Base-by-base conservation (phyloP, 2,888 invertebrate genomes). In the Metalampra italica region DNA sequence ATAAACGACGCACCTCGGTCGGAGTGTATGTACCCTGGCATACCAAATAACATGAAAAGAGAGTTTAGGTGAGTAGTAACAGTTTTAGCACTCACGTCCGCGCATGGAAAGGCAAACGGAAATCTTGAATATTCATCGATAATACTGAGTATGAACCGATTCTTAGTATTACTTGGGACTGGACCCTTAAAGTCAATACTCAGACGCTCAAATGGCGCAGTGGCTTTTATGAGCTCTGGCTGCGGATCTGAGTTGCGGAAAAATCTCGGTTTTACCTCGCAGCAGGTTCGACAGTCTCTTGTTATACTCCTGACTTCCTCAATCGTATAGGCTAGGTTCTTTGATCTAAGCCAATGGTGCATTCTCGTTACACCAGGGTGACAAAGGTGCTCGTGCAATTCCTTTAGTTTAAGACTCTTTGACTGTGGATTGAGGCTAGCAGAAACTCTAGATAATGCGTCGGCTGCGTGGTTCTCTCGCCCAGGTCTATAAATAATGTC, bases 61-160 rank as follows among this genome's bases (percentile, higher is more conserved):
- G 46, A 43, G 7, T 45, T 46, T 11, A 53, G 39, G 12, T 41
- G 29, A 7, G 22, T 43, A 4, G 51, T 54, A 8, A 57, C 50
- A 3, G 53, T 53, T 1, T 29, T 29, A 3, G 53, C 22, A 0
- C 37, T 38, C 3, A 50, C 29, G 13, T 56, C 51, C 14, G 36
- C 29, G 42, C 52, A 54, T 12, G 53, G 41, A 30, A 43, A 54
- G n/a, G 53, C 51, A 40, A 52, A 57, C 0, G 51, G 51, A 34
- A 54, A 57, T 7, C 53, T 45, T 8, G 42, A 45, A 37, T 34
- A 56, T 41, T 51, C 52, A 34, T 56, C 55, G 7, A 57, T 49
- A 0, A 57, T 40, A 4, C 52, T 53, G 1, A 55, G 45, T 13
- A 56, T 48, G 30, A 44, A 56, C 36, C 43, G 50, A 32, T 54